phyloP scores from a whole-genome alignment of 23 tunicate species.

The Halocynthia aurantium region DNA sequence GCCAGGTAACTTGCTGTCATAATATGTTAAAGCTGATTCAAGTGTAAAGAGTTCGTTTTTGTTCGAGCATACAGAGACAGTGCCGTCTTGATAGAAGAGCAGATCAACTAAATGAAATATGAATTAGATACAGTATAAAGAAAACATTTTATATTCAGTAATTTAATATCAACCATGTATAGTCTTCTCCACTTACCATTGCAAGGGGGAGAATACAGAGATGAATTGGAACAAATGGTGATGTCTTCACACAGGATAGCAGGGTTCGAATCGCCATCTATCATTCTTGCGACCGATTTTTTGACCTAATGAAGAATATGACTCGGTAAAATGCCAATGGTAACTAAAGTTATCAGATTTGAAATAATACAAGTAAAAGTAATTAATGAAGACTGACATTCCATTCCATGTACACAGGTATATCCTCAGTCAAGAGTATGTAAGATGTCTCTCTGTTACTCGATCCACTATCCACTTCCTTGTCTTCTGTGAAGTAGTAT shows the following conservation, averaged over 20 bases:
- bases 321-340: no score
- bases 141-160: no score
- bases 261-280: no score
- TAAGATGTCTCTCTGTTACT: not conserved
- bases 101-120: not conserved
- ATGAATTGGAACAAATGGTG: slow-evolving; percentile 4
- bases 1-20: slow-evolving; percentile 11
- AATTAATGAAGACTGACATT: no score
- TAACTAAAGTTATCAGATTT: no score
- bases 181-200: not conserved
- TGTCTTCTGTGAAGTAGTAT: no score
- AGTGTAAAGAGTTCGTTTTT: not conserved
- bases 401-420: slow-evolving; percentile 20
- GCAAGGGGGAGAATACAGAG: slow-evolving; percentile 20
- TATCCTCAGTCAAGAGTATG: slow-evolving; percentile 11
- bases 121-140: no score
- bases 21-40: slow-evolving; percentile 3
- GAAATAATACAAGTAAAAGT: no score
- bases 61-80: not conserved
- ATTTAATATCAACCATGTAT: no score
- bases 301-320: no score
- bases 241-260: not conserved
- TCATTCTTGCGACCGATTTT: no score
- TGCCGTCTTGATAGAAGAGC: slow-evolving; percentile 13
- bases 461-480: not conserved